phyloP scores from a whole-genome alignment of 92 coral and sea anemone species.

The Actinernus sp. region DNA sequence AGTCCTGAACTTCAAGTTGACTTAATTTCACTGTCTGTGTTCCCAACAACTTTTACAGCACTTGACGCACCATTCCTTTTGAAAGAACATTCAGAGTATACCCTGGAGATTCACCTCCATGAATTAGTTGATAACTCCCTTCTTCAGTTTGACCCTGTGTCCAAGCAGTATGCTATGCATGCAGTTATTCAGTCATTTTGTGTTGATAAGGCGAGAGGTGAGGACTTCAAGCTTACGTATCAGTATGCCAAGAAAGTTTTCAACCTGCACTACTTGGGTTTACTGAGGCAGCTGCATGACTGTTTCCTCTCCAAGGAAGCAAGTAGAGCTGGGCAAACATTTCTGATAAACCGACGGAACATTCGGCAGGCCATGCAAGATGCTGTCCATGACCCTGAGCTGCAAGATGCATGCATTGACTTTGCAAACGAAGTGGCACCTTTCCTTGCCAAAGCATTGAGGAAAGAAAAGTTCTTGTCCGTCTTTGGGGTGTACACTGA shows the following conservation, averaged over 20 bases:
- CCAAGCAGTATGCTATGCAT: conserved; percentile 82
- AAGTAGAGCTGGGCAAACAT: conserved; percentile 45
- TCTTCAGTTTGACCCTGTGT: conserved; percentile 76
- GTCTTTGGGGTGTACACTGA: conserved; percentile 72
- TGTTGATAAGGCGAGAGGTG: conserved; percentile 56
- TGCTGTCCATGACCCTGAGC: conserved; percentile 71
- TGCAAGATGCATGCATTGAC: conserved; percentile 68
- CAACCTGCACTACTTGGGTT: conserved; percentile 75
- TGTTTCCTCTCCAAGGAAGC: conserved; percentile 66
- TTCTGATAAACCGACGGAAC: conserved; percentile 84
- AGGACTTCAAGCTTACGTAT: conserved; percentile 33
- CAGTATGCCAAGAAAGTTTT: conserved; percentile 75
- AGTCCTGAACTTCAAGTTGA: conserved; percentile 70
- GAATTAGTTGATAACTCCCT: conserved; percentile 90
- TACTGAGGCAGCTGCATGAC: conserved; percentile 72
- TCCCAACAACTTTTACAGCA: conserved; percentile 84
- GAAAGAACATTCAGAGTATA: conserved; percentile 75
- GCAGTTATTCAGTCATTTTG: conserved; percentile 92
- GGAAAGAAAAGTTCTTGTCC: conserved; percentile 82
- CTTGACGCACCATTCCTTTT: conserved; percentile 79
- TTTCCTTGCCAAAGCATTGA: conserved; percentile 77
- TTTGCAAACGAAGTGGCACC: conserved; percentile 75
- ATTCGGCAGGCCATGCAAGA: conserved; percentile 83
- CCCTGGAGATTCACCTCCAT: conserved; percentile 72
- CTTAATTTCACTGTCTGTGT: conserved; percentile 82